Percentiles rank a stretch among this genome's conserved stretches.
Conservation (phyloP, 2,888 invertebrate genomes). For the Seira ritae region DNA sequence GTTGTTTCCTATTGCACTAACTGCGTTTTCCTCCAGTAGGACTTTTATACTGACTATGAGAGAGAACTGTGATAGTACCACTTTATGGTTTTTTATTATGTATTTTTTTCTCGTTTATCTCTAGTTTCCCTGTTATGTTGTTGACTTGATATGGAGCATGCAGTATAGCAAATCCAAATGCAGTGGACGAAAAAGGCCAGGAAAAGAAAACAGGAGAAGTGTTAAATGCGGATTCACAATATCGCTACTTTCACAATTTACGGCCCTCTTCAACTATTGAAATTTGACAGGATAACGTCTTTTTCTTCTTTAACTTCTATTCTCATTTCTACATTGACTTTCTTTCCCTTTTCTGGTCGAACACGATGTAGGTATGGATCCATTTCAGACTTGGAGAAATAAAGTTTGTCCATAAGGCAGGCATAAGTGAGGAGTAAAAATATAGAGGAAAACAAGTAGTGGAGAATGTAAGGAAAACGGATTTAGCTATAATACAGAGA, state of each 20-base stretch:
- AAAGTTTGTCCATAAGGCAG: slow-evolving; percentile 26
- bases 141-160: slow-evolving; percentile 28
- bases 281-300: slow-evolving; percentile 69
- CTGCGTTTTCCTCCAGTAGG: neutral
- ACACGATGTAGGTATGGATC: neutral
- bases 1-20: neutral
- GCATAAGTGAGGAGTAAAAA: neutral
- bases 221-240: slow-evolving; percentile 67
- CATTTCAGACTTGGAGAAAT: neutral
- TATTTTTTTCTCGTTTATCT: slow-evolving; percentile 24
- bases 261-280: slow-evolving; percentile 68
- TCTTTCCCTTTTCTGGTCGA: too few species aligned
- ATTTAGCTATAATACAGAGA: neutral
- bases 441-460: slow-evolving; percentile 23
- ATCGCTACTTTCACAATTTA: slow-evolving; percentile 68
- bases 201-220: slow-evolving; percentile 46
- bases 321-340: neutral
- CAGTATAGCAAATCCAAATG: neutral
- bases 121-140: slow-evolving; percentile 33
- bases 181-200: neutral
- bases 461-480: slow-evolving; percentile 3
- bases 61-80: neutral
- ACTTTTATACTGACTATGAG: neutral
- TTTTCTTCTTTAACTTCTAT: slow-evolving; percentile 47
- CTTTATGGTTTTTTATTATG: slow-evolving; percentile 30